A percentile compares a stretch with the other conserved stretches of the same genome.
phyloP scores from a whole-genome alignment of 2,797 vertebrate genomes.

The Poecilia wingei region DNA sequence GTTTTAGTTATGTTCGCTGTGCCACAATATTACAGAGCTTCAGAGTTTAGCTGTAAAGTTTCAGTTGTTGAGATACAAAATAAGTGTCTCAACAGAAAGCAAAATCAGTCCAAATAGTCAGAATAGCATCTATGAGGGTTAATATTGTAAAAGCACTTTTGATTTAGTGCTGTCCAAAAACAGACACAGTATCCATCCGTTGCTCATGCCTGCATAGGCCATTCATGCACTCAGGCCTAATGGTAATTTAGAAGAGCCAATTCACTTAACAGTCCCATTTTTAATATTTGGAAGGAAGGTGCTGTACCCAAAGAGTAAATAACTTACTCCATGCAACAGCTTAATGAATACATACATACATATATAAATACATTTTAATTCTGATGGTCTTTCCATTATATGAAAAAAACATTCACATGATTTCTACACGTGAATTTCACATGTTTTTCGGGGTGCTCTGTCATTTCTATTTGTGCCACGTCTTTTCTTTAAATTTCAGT shows the following conservation, averaged over 20 bases:
- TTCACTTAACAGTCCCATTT: not conserved
- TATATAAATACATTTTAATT: not conserved
- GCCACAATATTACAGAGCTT: not conserved
- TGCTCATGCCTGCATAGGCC: not conserved
- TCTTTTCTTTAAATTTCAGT: not conserved
- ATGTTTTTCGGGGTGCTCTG: not conserved
- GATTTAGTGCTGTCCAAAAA: not conserved
- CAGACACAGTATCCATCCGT: not conserved
- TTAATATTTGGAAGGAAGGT: not conserved
- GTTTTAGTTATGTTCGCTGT: slow-evolving; percentile 8
- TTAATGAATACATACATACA: not conserved
- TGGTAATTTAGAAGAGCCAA: not conserved
- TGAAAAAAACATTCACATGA: not conserved
- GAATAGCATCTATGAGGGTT: not conserved
- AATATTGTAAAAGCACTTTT: not conserved
- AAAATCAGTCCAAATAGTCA: not conserved
- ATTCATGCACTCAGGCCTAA: not conserved
- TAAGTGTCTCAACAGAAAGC: not conserved
- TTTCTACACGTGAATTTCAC: not conserved
- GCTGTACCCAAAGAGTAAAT: not conserved
- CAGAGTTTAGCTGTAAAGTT: not conserved
- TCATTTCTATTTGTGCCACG: not conserved
- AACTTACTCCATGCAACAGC: not conserved
- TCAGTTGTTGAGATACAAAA: slow-evolving; percentile 21
- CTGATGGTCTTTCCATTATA: not conserved